Evolutionary conservation across 2,888 invertebrate species (phyloP), one percentile per base, ranked within the genome.

Genomic region (Hyppa rectilinea): DNA sequence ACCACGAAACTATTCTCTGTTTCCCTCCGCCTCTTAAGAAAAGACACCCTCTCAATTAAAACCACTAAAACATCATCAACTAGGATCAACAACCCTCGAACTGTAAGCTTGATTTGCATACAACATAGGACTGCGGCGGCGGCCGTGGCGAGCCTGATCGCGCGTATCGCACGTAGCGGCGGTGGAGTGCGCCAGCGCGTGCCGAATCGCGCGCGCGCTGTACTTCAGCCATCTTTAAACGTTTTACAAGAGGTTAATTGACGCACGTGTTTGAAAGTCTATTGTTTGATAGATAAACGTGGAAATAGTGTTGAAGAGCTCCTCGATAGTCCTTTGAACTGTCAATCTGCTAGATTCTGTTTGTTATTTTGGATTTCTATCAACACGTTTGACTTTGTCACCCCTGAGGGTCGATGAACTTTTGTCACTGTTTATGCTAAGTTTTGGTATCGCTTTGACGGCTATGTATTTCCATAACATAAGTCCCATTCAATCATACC

Each of bases 171-270:
- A 82, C 83, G 83, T 82, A 68, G 61, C 71, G 64, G 75, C 71
- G 75, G 66, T 72, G 62, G 75, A 88, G 88, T 78, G 87, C 78
- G 82, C 70, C 66, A 73, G 88, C 92, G 88, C 92, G 93, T 92
- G 93, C 92, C 91, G 88, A 92, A 92, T 92, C 92, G 82, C 90
- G 78, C 86, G 80, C 84, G 78, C 82, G 78, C 80, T 77, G 62
- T 70, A 81, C 84, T 86, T 78, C 83, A 80, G 82, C 66, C 79
- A 78, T 72, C 79, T 75, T 62, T 83, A 81, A 85, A 80, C 82
- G 81, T 75, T 69, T 68, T 65, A 52, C 29, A 81, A 91, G 92
- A 83, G 90, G 89, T 86, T 92, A 92, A 92, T 91, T 85, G 89
- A 86, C 85, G 90, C 91, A 92, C 92, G 91, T 91, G 91, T 88